Conservation (phyloP, 2,888 invertebrate genomes). For the Dynastes tityus region DNA sequence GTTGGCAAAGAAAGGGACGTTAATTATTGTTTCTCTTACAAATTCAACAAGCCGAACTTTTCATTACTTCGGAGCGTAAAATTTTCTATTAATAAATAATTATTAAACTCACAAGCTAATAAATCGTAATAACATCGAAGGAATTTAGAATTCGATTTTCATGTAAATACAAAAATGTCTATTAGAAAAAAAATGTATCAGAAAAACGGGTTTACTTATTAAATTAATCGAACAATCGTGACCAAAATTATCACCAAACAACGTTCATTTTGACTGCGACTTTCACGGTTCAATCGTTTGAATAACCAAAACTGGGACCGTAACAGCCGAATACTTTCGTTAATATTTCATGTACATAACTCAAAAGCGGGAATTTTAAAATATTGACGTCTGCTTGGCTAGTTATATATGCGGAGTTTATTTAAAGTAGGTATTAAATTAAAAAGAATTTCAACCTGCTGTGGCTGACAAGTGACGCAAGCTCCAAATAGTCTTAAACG, state of each 20-base stretch:
- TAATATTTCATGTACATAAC: conserved; percentile 11
- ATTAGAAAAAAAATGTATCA: no score
- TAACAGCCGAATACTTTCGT: not conserved
- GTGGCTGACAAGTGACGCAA: conserved; percentile 36
- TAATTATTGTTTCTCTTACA: conserved; percentile 3
- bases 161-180: not conserved
- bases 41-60: not conserved
- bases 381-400: conserved; percentile 8
- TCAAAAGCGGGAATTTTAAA: conserved; percentile 10
- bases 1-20: conserved; percentile 10
- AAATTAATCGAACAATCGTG: no score
- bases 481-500: conserved; percentile 24
- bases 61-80: not conserved
- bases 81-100: not conserved
- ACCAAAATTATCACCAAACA: no score
- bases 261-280: no score
- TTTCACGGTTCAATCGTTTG: no score
- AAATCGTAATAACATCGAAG: not conserved
- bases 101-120: not conserved
- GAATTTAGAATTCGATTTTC: conserved; percentile 3
- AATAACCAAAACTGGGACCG: not conserved
- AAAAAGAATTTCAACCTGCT: conserved; percentile 36
- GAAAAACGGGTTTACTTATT: no score
- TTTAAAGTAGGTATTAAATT: conserved; percentile 30
- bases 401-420: not conserved